Conservation (phyloP, 2,113 vertebrate species). For the Pao palembangensis region DNA sequence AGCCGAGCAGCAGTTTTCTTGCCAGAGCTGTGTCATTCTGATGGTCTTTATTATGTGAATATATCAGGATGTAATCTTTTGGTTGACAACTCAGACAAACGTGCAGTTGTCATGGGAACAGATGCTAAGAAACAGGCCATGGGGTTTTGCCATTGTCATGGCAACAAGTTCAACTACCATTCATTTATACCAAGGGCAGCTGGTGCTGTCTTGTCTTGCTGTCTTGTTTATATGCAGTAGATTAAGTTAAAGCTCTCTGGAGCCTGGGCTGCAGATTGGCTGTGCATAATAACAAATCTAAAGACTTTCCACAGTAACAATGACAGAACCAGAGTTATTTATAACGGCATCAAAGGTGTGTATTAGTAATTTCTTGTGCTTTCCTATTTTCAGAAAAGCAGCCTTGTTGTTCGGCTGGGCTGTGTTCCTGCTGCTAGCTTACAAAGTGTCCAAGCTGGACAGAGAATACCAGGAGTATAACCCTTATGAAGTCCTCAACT, state of each 20-base stretch:
- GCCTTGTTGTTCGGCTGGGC: slow-evolving; percentile 94
- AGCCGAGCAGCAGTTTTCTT: background rate
- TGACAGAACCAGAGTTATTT: background rate
- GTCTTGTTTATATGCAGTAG: background rate
- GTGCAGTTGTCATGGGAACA: slow-evolving; percentile 63
- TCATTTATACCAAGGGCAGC: slow-evolving; percentile 30
- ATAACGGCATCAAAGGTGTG: background rate
- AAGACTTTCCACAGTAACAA: too few species aligned
- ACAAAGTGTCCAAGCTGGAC: slow-evolving; percentile 98
- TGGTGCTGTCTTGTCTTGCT: background rate
- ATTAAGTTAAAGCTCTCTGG: background rate
- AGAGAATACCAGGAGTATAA: slow-evolving; percentile 98
- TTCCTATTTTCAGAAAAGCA: slow-evolving; percentile 81
- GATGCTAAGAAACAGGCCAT: slow-evolving; percentile 49
- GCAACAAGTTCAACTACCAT: slow-evolving; percentile 50
- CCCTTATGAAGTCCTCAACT: slow-evolving; percentile 91
- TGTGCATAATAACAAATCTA: too few species aligned
- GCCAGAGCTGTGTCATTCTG: slow-evolving; percentile 1
- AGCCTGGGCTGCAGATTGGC: background rate
- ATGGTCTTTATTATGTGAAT: slow-evolving; percentile 22
- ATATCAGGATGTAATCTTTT: slow-evolving; percentile 10
- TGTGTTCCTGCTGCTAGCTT: slow-evolving; percentile 93
- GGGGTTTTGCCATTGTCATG: slow-evolving; percentile 57
- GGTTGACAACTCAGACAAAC: slow-evolving; percentile 28
- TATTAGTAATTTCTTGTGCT: slow-evolving; percentile 22